Conservation (phyloP, 2,113 vertebrate species). For the Maccullochella peelii region DNA sequence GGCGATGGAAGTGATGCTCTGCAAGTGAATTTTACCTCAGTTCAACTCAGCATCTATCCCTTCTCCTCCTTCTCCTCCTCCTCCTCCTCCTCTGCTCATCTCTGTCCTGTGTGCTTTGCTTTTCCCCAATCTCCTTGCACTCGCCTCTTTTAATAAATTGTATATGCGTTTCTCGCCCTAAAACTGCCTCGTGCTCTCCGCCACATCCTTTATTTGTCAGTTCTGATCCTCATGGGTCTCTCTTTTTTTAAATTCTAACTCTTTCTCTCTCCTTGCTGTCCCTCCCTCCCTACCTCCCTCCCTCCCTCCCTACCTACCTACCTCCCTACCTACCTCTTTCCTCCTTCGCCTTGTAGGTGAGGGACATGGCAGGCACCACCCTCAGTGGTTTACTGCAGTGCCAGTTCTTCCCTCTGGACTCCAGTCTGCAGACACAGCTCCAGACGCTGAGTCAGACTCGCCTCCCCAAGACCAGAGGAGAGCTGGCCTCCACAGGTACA, state of each 20-base stretch:
- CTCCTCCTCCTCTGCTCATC: conserved; percentile 33
- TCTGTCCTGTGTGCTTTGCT: conserved; percentile 42
- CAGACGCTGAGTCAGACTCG: conserved; percentile 96
- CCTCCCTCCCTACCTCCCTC: not conserved
- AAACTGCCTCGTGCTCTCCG: conserved; percentile 37
- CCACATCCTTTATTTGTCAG: conserved; percentile 55
- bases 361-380: conserved; percentile 98
- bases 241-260: conserved; percentile 9
- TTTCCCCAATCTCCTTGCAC: conserved; percentile 31
- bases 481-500: conserved; percentile 88
- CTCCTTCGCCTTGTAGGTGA: conserved; percentile 84
- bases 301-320: no score
- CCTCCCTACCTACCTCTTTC: no score
- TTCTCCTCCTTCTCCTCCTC: not conserved
- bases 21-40: conserved; percentile 61
- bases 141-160: conserved; percentile 64
- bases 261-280: not conserved
- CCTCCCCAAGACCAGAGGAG: conserved; percentile 92
- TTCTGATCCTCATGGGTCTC: conserved; percentile 34
- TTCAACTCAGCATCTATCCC: conserved; percentile 52
- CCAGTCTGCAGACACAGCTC: conserved; percentile 93
- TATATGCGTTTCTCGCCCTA: conserved; percentile 39
- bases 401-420: conserved; percentile 94
- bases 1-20: conserved; percentile 61
- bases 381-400: conserved; percentile 96